phyloP scores from a whole-genome alignment of 37 sponge, comb jelly and placozoan species.

The Diacarnus erythraeanus region DNA sequence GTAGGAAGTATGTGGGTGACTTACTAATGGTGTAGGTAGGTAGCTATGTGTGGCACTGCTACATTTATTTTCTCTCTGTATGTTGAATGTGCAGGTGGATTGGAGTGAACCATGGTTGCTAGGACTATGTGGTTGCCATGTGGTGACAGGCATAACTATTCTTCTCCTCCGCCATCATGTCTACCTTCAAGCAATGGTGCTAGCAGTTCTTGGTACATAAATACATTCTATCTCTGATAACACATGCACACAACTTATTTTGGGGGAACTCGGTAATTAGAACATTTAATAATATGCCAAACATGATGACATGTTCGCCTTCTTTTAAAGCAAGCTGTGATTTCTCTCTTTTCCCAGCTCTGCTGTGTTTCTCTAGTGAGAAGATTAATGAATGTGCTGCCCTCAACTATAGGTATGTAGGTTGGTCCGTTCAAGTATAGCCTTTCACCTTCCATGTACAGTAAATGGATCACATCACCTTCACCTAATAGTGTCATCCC shows the following conservation, averaged over 20 bases:
- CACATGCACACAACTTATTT: not conserved
- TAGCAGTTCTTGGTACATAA: slow-evolving; percentile 35
- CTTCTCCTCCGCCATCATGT: slow-evolving; percentile 10
- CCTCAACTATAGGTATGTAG: slow-evolving; percentile 34
- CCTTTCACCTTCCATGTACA: no score
- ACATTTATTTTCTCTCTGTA: not conserved
- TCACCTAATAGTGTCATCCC: not conserved
- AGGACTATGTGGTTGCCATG: slow-evolving; percentile 37
- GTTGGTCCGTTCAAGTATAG: no score
- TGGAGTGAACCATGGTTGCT: slow-evolving; percentile 69
- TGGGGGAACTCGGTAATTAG: no score
- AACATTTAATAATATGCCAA: no score
- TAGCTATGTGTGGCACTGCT: no score
- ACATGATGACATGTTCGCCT: not conserved
- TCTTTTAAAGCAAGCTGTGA: not conserved
- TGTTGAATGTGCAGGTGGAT: slow-evolving; percentile 51
- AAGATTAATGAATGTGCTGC: slow-evolving; percentile 52
- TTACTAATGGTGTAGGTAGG: not conserved
- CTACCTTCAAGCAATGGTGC: slow-evolving; percentile 36
- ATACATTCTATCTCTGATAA: no score
- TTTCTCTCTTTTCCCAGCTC: slow-evolving; percentile 8
- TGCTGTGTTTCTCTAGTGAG: slow-evolving; percentile 39
- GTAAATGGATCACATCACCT: no score
- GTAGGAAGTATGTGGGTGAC: not conserved
- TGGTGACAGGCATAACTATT: slow-evolving; percentile 13